Conservation (phyloP, 1,140 invertebrate genomes). For the Ceratoteleas bidentatus region DNA sequence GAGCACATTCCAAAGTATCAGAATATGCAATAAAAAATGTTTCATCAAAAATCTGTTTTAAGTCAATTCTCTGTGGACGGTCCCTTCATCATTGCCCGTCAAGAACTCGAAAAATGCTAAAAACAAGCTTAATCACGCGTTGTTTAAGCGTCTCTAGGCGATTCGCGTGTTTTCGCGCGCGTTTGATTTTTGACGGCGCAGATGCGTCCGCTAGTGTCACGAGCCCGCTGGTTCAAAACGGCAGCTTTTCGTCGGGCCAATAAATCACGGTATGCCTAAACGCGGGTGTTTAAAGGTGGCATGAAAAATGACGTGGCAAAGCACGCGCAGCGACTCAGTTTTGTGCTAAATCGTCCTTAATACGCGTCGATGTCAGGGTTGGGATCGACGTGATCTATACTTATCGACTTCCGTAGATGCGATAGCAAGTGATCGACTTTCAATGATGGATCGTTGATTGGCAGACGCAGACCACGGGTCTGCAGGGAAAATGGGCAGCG, state of each 20-base stretch:
- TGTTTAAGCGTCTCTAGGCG: too few relatives aligned
- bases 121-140: too few relatives aligned
- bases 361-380: constrained; percentile 64
- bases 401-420: constrained; percentile 74
- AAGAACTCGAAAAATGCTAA: too few relatives aligned
- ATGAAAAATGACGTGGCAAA: constrained; percentile 70
- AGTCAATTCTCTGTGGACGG: too few relatives aligned
- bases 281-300: constrained; percentile 45
- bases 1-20: too few relatives aligned
- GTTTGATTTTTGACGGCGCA: background rate
- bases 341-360: constrained; percentile 68
- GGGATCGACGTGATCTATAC: constrained; percentile 75
- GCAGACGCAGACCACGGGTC: constrained; percentile 73
- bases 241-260: constrained; percentile 19
- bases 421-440: constrained; percentile 66
- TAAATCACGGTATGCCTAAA: constrained; percentile 49
- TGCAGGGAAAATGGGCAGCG: constrained; percentile 78
- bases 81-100: too few relatives aligned
- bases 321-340: constrained; percentile 66
- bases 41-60: too few relatives aligned
- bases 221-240: background rate
- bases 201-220: constrained; percentile 15
- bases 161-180: too few relatives aligned
- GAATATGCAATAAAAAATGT: too few relatives aligned
- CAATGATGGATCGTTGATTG: constrained; percentile 80